phyloP scores from a whole-genome alignment of 2,888 invertebrate species.

The Encarsia formosa region DNA sequence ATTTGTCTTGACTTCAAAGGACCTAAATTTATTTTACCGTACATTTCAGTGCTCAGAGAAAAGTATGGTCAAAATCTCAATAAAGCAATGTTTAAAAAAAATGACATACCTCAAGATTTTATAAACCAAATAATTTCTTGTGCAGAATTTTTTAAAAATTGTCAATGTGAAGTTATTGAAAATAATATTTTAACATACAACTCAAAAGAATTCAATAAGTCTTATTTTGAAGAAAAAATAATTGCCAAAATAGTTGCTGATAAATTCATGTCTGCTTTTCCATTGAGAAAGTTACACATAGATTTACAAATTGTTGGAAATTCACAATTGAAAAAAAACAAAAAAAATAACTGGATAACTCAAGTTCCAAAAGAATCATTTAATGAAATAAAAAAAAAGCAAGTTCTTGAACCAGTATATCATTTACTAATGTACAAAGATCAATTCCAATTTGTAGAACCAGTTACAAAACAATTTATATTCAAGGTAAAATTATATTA shows the following conservation, averaged over 20 bases:
- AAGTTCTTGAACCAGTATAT: constrained; percentile 53
- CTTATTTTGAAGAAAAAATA: constrained; percentile 22
- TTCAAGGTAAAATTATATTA: constrained; percentile 36
- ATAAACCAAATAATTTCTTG: constrained; percentile 63
- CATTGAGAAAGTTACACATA: constrained; percentile 54
- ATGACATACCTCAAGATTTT: constrained; percentile 61
- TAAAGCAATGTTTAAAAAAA: constrained; percentile 59
- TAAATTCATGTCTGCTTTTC: constrained; percentile 59
- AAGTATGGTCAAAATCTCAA: constrained; percentile 52
- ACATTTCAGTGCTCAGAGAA: constrained; percentile 51
- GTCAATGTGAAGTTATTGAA: constrained; percentile 66
- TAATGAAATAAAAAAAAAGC: constrained; percentile 56
- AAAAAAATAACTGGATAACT: constrained; percentile 52
- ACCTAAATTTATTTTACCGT: constrained; percentile 46
- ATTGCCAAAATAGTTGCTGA: constrained; percentile 45
- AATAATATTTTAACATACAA: constrained; percentile 63
- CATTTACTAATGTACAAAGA: constrained; percentile 18
- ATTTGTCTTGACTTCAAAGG: constrained; percentile 66
- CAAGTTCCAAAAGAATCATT: constrained; percentile 58
- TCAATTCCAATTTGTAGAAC: constrained; percentile 3
- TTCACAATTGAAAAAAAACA: constrained; percentile 54
- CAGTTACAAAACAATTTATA: constrained; percentile 6
- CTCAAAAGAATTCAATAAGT: constrained; percentile 35
- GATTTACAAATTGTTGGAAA: constrained; percentile 49
- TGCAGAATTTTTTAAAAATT: constrained; percentile 62